phyloP scores from a whole-genome alignment of 2,888 invertebrate species.

The Rugalucina vietnamica region DNA sequence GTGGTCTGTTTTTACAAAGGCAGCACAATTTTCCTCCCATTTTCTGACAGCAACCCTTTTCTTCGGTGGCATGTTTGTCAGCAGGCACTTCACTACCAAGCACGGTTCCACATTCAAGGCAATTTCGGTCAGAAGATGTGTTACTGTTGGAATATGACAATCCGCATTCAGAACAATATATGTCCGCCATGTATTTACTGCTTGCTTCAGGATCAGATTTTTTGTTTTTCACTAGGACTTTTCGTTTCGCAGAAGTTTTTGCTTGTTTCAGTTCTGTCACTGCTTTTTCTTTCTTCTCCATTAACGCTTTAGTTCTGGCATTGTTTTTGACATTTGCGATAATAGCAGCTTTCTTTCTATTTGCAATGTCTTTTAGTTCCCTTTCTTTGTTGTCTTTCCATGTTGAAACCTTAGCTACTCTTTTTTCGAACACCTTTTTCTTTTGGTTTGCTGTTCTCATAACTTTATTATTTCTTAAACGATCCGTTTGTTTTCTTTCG shows the following conservation, averaged over 20 bases:
- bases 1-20: constrained; percentile 22
- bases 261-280: neutral
- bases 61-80: neutral
- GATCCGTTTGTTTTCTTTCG: neutral
- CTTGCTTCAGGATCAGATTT: too few species aligned
- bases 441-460: neutral
- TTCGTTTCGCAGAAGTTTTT: neutral
- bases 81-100: neutral
- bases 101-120: neutral
- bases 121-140: neutral
- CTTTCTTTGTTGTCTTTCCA: neutral
- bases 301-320: neutral
- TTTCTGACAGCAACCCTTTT: neutral
- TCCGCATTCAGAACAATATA: neutral
- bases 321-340: neutral
- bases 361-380: neutral
- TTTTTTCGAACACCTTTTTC: neutral
- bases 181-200: neutral
- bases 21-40: neutral
- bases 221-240: too few species aligned
- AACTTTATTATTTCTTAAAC: neutral
- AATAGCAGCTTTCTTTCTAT: neutral
- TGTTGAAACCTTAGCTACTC: neutral
- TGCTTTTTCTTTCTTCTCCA: neutral
- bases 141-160: neutral